These are phyloP conservation scores for Ataeniobius toweri DNA, from an alignment of 2,797 vertebrate genomes.

Conservation along the genomic window DNA sequence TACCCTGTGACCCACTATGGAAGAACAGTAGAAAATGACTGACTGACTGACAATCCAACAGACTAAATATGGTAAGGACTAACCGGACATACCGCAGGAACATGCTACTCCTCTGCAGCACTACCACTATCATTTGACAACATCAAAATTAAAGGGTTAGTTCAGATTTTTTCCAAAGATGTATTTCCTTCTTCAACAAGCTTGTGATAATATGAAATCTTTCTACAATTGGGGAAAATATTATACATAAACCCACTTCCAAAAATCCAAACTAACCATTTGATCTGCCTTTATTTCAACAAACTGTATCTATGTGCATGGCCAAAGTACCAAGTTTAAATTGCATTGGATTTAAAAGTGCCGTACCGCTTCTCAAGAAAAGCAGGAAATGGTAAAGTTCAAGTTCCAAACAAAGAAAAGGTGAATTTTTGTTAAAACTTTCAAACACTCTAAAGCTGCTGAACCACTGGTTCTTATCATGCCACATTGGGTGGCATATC, in stretches of 20 bases:
- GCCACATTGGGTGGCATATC: too few relatives aligned
- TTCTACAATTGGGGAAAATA: not conserved
- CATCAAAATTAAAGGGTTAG: not conserved
- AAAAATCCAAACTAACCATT: too few relatives aligned
- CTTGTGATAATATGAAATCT: not conserved
- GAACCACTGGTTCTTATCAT: too few relatives aligned
- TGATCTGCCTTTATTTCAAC: not conserved
- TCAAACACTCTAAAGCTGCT: too few relatives aligned
- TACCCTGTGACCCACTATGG: too few relatives aligned
- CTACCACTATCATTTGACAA: not conserved
- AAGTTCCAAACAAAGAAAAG: too few relatives aligned
- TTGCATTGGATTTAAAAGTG: too few relatives aligned
- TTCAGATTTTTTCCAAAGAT: not conserved
- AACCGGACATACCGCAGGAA: not conserved
- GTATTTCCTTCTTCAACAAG: not conserved
- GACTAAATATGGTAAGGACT: not conserved
- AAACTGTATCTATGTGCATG: not conserved
- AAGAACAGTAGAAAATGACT: too few relatives aligned
- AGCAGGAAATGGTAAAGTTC: too few relatives aligned
- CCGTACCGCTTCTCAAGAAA: too few relatives aligned
- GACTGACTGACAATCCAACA: not conserved
- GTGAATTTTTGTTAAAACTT: too few relatives aligned
- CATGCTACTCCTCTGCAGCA: not conserved
- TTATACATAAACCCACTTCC: too few relatives aligned
- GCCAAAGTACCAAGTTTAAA: not conserved